These are phyloP conservation scores for Centropyge bicolor DNA, from an alignment of 2,797 vertebrate genomes.

Conservation along the genomic window DNA sequence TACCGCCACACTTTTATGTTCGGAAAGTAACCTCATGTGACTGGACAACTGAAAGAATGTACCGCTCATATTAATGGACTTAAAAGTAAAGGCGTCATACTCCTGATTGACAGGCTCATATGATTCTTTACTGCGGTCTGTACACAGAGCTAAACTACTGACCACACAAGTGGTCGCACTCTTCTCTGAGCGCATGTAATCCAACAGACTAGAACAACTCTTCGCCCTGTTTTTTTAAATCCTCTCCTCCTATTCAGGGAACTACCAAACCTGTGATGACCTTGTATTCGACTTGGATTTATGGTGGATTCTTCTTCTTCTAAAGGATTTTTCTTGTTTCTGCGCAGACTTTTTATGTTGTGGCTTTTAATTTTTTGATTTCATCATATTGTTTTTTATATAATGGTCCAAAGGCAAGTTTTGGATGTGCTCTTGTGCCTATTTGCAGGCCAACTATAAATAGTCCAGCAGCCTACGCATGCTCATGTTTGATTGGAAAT, in stretches of 20 bases:
- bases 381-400: slow-evolving; percentile 44
- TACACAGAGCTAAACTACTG: slow-evolving; percentile 24
- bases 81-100: slow-evolving; percentile 49
- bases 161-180: background rate
- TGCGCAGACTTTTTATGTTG: background rate
- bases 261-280: slow-evolving; percentile 34
- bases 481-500: slow-evolving; percentile 89
- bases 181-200: slow-evolving; percentile 8
- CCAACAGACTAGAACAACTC: slow-evolving; percentile 4
- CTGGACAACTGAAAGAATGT: slow-evolving; percentile 34
- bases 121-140: slow-evolving; percentile 51
- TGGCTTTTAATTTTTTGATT: background rate
- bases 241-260: slow-evolving; percentile 35
- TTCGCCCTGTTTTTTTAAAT: slow-evolving; percentile 7
- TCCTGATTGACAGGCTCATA: slow-evolving; percentile 63
- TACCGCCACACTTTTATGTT: slow-evolving; percentile 40
- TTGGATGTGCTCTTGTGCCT: slow-evolving; percentile 84
- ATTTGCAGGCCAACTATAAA: slow-evolving; percentile 88
- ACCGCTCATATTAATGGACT: slow-evolving; percentile 31
- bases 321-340: background rate
- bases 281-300: slow-evolving; percentile 20
- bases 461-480: slow-evolving; percentile 82
- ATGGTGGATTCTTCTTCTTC: slow-evolving; percentile 3
- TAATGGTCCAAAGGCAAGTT: slow-evolving; percentile 70
- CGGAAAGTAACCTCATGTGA: slow-evolving; percentile 51